A percentile compares a stretch with the other conserved stretches of the same genome.
Evolutionary conservation across 1,140 invertebrate genomes (phyloP).

Genomic region (Liolophura sinensis): DNA sequence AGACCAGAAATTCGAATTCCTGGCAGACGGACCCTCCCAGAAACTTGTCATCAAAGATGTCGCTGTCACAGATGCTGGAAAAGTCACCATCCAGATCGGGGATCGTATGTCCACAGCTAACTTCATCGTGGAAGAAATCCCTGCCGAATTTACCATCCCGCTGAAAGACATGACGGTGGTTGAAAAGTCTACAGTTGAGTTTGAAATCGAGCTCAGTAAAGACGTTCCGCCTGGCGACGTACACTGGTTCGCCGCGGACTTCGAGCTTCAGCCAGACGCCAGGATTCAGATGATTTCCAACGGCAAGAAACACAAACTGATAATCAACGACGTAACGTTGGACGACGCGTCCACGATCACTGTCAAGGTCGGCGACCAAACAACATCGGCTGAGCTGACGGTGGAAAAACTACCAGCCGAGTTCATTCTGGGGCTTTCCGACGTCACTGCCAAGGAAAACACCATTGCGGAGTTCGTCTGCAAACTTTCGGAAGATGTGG

Average conservation of each 20-base stretch:
- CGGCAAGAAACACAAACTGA: slow-evolving; percentile 41
- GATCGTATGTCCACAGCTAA: slow-evolving; percentile 84
- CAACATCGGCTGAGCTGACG: slow-evolving; percentile 7
- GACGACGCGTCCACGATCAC: slow-evolving; percentile 46
- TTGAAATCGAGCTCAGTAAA: slow-evolving; percentile 94
- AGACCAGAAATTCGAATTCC: slow-evolving; percentile 41
- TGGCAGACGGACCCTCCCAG: slow-evolving; percentile 43
- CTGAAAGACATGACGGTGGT: slow-evolving; percentile 33
- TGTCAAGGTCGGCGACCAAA: slow-evolving; percentile 44
- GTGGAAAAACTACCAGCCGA: slow-evolving; percentile 24
- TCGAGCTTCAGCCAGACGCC: slow-evolving; percentile 62
- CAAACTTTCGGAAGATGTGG: slow-evolving; percentile 28
- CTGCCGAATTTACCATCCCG: slow-evolving; percentile 34
- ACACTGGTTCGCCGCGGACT: slow-evolving; percentile 59
- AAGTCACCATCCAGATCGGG: slow-evolving; percentile 78
- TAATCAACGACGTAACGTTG: slow-evolving; percentile 42
- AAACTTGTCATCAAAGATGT: slow-evolving; percentile 60
- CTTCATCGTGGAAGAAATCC: slow-evolving; percentile 74
- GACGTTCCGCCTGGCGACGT: slow-evolving; percentile 70
- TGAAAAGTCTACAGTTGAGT: slow-evolving; percentile 84
- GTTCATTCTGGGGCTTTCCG: slow-evolving; percentile 25
- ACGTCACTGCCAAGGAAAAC: slow-evolving; percentile 28
- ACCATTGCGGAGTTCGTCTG: slow-evolving; percentile 32
- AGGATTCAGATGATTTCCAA: slow-evolving; percentile 69
- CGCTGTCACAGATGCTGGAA: slow-evolving; percentile 80